Evolutionary conservation across 2,888 invertebrate species (phyloP).

Genomic region (Cheilosia impressa): DNA sequence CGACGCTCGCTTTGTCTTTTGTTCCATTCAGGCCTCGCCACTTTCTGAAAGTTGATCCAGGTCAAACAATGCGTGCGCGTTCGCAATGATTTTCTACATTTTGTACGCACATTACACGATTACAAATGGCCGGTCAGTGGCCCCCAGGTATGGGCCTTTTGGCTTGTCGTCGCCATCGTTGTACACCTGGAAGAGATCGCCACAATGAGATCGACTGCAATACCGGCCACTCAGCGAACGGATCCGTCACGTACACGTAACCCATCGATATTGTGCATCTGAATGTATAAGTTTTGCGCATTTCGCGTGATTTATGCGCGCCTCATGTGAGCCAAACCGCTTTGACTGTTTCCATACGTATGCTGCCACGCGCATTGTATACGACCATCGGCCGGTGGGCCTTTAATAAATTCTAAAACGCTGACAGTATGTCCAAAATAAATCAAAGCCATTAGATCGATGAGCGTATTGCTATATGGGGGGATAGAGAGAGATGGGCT

Average conservation of each 20-base stretch:
- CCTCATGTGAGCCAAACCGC: slow-evolving; percentile 31
- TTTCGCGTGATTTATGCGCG: slow-evolving; percentile 73
- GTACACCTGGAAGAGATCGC: slow-evolving; percentile 63
- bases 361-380: slow-evolving; percentile 18
- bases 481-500: slow-evolving; percentile 36
- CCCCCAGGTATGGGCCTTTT: slow-evolving; percentile 40
- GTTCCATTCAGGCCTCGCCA: slow-evolving; percentile 41
- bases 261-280: slow-evolving; percentile 74
- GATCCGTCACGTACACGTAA: slow-evolving; percentile 74
- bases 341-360: not conserved
- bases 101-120: slow-evolving; percentile 50
- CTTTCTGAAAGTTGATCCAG: slow-evolving; percentile 74
- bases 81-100: slow-evolving; percentile 67
- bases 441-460: slow-evolving; percentile 70
- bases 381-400: slow-evolving; percentile 58
- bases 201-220: slow-evolving; percentile 39
- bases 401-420: slow-evolving; percentile 68
- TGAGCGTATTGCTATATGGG: slow-evolving; percentile 46
- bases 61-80: slow-evolving; percentile 73
- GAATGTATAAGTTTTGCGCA: slow-evolving; percentile 67
- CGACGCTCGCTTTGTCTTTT: slow-evolving; percentile 24
- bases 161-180: slow-evolving; percentile 12
- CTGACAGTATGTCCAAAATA: slow-evolving; percentile 73
- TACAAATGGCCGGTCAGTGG: slow-evolving; percentile 68
- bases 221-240: slow-evolving; percentile 51